Conservation (phyloP, 2,113 vertebrate species). For the Halcyon senegalensis region DNA sequence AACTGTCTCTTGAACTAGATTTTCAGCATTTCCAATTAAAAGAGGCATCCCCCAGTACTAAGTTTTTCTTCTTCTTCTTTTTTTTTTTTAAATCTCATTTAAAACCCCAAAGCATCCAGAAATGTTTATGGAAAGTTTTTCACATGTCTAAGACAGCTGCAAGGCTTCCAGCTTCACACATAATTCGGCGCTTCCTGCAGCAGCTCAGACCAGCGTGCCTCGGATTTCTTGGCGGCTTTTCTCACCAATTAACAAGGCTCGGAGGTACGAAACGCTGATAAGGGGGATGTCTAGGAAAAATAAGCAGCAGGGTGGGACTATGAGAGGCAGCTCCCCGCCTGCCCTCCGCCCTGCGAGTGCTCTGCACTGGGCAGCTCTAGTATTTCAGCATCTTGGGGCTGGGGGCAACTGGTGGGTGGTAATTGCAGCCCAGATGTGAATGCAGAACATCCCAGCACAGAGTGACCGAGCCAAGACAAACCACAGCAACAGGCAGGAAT, state of each 20-base stretch:
- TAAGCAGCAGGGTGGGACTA: background rate
- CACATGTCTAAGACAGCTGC: background rate
- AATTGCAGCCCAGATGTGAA: rapidly evolving
- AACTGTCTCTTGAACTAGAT: background rate
- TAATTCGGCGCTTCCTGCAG: background rate
- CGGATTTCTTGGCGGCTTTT: background rate
- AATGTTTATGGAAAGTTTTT: background rate
- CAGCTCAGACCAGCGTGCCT: background rate
- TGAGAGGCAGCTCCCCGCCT: background rate
- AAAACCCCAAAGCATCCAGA: background rate
- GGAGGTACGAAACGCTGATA: background rate
- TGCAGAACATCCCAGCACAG: rapidly evolving
- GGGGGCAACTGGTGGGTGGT: background rate
- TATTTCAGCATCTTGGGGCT: background rate
- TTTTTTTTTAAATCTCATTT: background rate
- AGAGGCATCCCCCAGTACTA: too few relatives aligned
- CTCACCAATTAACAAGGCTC: background rate
- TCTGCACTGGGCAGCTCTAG: background rate
- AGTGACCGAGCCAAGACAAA: background rate
- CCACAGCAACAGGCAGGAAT: background rate
- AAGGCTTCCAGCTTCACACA: background rate
- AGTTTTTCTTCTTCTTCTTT: background rate
- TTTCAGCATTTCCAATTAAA: background rate
- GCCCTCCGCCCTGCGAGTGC: rapidly evolving
- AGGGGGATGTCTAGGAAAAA: background rate